Percentiles rank a stretch among this genome's conserved stretches.
Conservation (phyloP, 2,888 invertebrate genomes). For the Melanotus villosus region DNA sequence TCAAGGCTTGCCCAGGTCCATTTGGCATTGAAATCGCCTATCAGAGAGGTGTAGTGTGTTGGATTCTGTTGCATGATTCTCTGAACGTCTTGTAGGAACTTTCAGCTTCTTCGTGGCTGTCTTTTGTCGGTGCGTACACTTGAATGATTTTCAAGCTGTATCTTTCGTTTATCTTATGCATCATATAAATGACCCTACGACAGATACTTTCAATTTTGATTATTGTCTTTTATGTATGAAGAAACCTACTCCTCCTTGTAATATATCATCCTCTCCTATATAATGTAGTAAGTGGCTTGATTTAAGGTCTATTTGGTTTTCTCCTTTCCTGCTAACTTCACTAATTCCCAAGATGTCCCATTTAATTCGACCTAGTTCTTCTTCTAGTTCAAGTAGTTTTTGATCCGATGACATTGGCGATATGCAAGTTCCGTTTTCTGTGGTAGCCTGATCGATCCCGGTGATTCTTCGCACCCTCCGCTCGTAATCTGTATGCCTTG, state of each 20-base stretch:
- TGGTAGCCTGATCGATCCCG: not conserved
- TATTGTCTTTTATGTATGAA: not conserved
- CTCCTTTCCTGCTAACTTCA: not conserved
- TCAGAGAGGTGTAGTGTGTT: not conserved
- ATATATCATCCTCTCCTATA: not conserved
- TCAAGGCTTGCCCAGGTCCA: not conserved
- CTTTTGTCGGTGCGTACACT: not conserved
- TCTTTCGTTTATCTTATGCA: not conserved
- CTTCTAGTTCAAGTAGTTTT: not conserved
- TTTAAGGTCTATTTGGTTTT: not conserved
- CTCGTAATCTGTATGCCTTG: too few species aligned
- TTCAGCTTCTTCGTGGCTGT: not conserved
- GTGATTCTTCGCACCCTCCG: not conserved
- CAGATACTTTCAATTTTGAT: not conserved
- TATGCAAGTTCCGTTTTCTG: not conserved
- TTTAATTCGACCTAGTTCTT: not conserved
- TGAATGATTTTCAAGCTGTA: not conserved
- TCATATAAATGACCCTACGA: slow-evolving; percentile 1
- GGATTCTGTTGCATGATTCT: not conserved
- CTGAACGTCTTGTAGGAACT: not conserved
- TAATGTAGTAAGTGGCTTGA: not conserved
- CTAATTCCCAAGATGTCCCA: not conserved
- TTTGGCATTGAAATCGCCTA: not conserved
- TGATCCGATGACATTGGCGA: not conserved
- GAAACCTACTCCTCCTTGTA: not conserved